Evolutionary conservation across 2,113 vertebrate genomes (phyloP).

Genomic region (Helogale parvula): DNA sequence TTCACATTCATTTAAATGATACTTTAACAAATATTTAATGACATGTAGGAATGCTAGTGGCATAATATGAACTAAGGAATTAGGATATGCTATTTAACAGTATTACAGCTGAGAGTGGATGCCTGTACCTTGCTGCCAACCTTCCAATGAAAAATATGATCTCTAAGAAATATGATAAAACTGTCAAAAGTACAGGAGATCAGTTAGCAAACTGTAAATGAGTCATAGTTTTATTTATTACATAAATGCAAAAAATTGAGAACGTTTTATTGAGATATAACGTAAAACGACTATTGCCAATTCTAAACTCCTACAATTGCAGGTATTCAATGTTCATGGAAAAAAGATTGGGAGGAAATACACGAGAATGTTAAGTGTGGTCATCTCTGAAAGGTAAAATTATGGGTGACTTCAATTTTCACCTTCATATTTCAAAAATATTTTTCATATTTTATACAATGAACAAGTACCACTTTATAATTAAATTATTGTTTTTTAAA

Average conservation of each 20-base stretch:
- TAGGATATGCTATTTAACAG: background rate
- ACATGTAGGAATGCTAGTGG: background rate
- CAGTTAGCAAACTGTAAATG: slow-evolving; percentile 17
- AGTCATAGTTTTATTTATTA: slow-evolving; percentile 25
- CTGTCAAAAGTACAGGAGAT: background rate
- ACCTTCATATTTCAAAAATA: background rate
- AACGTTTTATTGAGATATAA: slow-evolving; percentile 6
- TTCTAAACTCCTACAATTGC: background rate
- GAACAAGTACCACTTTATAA: background rate
- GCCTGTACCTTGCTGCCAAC: background rate
- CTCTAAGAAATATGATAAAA: slow-evolving; percentile 32
- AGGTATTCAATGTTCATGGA: background rate
- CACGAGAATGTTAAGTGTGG: background rate
- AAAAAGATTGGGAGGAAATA: slow-evolving; percentile 25
- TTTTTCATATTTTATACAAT: background rate
- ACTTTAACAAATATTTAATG: slow-evolving; percentile 38
- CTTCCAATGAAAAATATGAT: background rate
- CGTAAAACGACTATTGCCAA: background rate
- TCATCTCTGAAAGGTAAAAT: background rate
- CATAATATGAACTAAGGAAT: background rate
- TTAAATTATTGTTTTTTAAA: background rate
- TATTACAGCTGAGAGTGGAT: background rate
- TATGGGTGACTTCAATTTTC: background rate
- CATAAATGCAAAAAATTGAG: background rate
- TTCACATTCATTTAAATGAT: background rate